These are phyloP conservation scores for Drosophila mulleri DNA, from an alignment of 2,888 invertebrate genomes.

Conservation along the genomic window DNA sequence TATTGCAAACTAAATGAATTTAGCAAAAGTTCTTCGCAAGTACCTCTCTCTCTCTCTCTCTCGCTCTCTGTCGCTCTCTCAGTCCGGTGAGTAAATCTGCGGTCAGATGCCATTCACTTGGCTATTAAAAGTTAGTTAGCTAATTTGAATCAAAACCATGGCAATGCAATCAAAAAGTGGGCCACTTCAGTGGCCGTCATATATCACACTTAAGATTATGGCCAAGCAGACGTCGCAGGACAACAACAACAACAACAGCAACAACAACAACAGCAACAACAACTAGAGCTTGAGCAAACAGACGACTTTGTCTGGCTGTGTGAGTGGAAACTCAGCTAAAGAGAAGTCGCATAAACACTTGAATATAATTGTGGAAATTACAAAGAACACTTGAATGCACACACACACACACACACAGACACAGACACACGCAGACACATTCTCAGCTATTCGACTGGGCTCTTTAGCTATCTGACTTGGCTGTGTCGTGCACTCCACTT, in stretches of 20 bases:
- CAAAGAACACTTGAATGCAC: constrained; percentile 38
- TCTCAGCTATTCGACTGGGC: neutral
- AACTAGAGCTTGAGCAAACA: neutral
- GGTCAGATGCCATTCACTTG: constrained; percentile 22
- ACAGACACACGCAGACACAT: neutral
- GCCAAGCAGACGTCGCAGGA: constrained; percentile 20
- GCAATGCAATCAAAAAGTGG: constrained; percentile 51
- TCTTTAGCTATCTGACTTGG: constrained; percentile 5
- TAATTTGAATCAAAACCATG: constrained; percentile 41
- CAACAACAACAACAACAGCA: constrained; percentile 14
- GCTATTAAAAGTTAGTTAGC: constrained; percentile 42
- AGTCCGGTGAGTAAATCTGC: neutral
- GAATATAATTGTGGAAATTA: constrained; percentile 70
- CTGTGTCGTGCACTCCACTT: constrained; percentile 50
- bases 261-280: too few relatives aligned
- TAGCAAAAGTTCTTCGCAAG: neutral
- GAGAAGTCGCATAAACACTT: constrained; percentile 56
- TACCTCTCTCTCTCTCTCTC: neutral
- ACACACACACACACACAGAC: neutral
- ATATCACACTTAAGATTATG: constrained; percentile 57
- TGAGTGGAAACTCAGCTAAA: constrained; percentile 17
- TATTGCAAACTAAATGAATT: neutral
- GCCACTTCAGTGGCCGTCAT: constrained; percentile 44
- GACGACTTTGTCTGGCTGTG: constrained; percentile 4
- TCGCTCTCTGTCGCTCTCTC: neutral